A percentile compares a stretch with the other conserved stretches of the same genome.
Evolutionary conservation across 1,140 invertebrate species (phyloP).

Genomic region (Cydia strobilella): DNA sequence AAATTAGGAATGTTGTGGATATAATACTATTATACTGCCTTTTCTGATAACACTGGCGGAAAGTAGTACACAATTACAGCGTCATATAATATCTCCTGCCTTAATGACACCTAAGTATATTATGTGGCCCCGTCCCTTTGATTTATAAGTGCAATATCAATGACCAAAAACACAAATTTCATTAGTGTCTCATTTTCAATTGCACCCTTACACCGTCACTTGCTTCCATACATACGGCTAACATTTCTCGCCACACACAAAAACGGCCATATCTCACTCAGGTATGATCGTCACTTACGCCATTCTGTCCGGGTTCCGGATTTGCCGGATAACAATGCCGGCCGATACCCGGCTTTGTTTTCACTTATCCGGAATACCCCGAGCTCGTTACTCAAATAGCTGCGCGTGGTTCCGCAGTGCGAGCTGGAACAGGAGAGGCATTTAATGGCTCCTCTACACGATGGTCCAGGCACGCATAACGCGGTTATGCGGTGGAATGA

Average conservation of each 20-base stretch:
- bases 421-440: neutral
- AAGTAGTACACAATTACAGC: too few species aligned
- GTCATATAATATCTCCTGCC: too few species aligned
- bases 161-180: neutral
- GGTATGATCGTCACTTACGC: constrained; percentile 31
- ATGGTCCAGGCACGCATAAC: too few species aligned
- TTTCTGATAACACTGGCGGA: too few species aligned
- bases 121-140: too few species aligned
- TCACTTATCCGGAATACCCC: constrained; percentile 55
- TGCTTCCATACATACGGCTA: constrained; percentile 55
- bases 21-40: too few species aligned
- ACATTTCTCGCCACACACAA: constrained; percentile 37
- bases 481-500: too few species aligned
- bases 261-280: constrained; percentile 33
- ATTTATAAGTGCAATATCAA: too few species aligned
- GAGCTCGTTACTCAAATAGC: constrained; percentile 56
- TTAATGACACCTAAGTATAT: too few species aligned
- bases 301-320: constrained; percentile 45
- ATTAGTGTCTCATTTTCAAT: neutral
- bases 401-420: neutral
- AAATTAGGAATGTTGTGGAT: too few species aligned
- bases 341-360: constrained; percentile 56
- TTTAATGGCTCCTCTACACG: too few species aligned
- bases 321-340: constrained; percentile 52
- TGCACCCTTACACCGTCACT: neutral